Percentiles rank a stretch among this genome's conserved stretches.
Conservation (phyloP, 1,140 invertebrate species). For the Pogonomyrmex californicus region DNA sequence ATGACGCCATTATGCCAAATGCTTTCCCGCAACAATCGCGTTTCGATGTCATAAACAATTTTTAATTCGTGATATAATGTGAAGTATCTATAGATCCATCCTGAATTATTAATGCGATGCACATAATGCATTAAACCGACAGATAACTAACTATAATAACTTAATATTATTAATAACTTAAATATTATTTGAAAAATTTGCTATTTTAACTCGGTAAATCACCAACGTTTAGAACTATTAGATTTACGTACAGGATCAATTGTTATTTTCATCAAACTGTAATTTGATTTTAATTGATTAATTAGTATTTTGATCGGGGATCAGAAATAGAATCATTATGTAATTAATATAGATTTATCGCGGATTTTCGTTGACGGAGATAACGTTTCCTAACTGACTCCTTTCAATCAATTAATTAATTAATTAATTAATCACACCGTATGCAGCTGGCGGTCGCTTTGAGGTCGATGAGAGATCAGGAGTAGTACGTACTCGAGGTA, state of each 20-base stretch:
- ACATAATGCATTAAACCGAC: background rate
- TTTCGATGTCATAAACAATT: conserved; percentile 38
- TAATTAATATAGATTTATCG: background rate
- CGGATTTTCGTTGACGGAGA: conserved; percentile 7
- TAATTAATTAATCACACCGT: conserved; percentile 45
- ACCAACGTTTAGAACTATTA: background rate
- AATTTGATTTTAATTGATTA: background rate
- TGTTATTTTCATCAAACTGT: background rate
- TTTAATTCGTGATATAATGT: conserved; percentile 11
- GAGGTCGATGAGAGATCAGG: conserved; percentile 97
- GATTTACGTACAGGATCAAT: background rate
- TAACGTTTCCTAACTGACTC: background rate
- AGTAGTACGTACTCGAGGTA: conserved; percentile 96
- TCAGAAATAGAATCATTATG: background rate
- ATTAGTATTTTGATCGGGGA: background rate
- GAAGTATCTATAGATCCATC: background rate
- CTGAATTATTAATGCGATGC: conserved; percentile 8
- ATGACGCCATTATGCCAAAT: conserved; percentile 47
- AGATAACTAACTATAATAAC: conserved; percentile 5
- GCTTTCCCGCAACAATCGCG: conserved; percentile 16
- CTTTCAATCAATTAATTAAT: conserved; percentile 36
- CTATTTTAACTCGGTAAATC: background rate
- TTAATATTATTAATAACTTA: too few relatives aligned
- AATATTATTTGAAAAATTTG: background rate
- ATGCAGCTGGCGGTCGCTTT: conserved; percentile 91